Base-by-base conservation (phyloP, 2,888 invertebrate genomes). In the Barypeithes pellucidus region DNA sequence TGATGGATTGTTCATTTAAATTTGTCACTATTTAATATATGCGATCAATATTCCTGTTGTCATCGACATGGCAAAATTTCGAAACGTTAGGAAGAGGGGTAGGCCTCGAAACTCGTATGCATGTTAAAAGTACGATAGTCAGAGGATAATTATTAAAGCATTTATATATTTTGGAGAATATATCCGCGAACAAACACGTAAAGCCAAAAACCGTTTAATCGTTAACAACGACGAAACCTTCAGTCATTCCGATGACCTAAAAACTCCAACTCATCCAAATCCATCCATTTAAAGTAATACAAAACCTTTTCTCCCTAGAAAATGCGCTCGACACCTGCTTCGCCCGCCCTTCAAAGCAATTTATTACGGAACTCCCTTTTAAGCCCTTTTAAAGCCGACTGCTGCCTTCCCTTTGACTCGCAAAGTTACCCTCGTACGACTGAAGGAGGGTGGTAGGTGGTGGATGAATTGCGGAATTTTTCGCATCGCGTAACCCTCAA, bases 291-390 rank as follows among this genome's bases (percentile, higher is more conserved):
- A 33, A 63, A 36, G 47, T 50, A 63, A 63, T 36, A 63, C 65
- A 39, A 66, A 57, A 63, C 63, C 47, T 60, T 61, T 60, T 50
- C 43, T 50, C 68, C 57, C 12, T 45, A 24, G 41, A 54, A 66
- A 66, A 67, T 57, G 67, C 59, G 60, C 68, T 41, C 60, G 50
- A 57, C 60, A 68, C 68, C 68, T 61, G 68, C 68, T 67, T 24
- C 41, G 50, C 54, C 68, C 68, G 61, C 50, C 60, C 68, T 68
- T 50, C 41, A 66, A 66, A 66, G 65, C 65, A 66, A 66, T 66
- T 66, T 66, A 66, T 66, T 66, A 66, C 47, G 65, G 65, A 54
- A 66, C 65, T 66, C 65, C 65, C 65, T 66, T 66, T 66, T 24
- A 52, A 41, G 65, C 54, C 54, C 52, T 54, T 66, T 66, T 66